Evolutionary conservation across 1,140 invertebrate species (phyloP), one percentile per base, ranked within the genome.

Genomic region (Caenorhabditis inopinata): DNA sequence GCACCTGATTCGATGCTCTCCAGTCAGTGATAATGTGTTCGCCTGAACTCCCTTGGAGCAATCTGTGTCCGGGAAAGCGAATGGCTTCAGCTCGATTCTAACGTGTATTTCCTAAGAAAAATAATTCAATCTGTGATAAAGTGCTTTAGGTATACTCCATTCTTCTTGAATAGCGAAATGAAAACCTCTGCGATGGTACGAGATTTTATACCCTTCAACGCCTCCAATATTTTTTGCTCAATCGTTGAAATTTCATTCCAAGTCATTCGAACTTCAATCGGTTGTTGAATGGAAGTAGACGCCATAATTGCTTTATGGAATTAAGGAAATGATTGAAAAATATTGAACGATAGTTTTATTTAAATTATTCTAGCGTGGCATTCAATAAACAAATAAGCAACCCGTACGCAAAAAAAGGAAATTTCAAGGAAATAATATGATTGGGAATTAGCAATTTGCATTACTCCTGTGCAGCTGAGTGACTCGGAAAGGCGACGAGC

Each of bases 161-260:
- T 68, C 38, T 68, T 68, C 58, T 68, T 68, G 32, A 21, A 68
- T 12, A 68, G 23, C 18, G 23, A 11, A n/a, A 68, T 21, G 12
- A 38, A 21, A 0, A 18, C 32, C 27, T 68, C 58, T 18, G n/a
- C 11, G n/a, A 68, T 68, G 12, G n/a, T 42, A 21, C 32, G 6
- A 21, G 27, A 21, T 42, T 68, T 68, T 11, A 38, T 68, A 16
- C 32, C 58, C 38, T 68, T 38, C 58, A 68, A 9, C 5, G 58
- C 58, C 16, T 68, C 58, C 7, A 68, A 29, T 11, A 68, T 68
- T 42, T 68, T 68, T 27, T 38, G 14, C n/a, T 68, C 32, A 42
- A 68, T 68, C n/a, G 11, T 68, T 16, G 32, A 18, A 42, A 68
- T 68, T 38, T 68, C 58, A 21, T 68, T 38, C 58, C 58, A 68